Evolutionary conservation across 2,113 vertebrate species (phyloP).

Genomic region (Actenoides lindsayi): DNA sequence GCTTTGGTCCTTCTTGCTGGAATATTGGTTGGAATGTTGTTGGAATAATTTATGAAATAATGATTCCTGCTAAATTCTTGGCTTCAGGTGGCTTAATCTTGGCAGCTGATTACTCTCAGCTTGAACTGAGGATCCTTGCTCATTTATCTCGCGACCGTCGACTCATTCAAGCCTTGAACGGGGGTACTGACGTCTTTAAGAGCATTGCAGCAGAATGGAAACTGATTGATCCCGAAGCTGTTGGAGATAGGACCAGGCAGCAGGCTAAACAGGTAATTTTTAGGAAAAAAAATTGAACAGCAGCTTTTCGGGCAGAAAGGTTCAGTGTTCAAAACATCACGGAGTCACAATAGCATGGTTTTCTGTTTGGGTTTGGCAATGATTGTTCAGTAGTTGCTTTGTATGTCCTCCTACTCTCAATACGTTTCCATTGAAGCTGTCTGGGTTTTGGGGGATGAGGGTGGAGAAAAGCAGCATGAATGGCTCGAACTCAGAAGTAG

Average conservation of each 20-base stretch:
- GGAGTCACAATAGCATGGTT: background rate
- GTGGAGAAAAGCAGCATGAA: background rate
- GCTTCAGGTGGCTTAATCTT: conserved; percentile 89
- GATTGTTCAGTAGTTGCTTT: background rate
- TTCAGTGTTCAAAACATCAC: background rate
- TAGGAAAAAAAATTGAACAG: background rate
- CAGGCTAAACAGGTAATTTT: conserved; percentile 93
- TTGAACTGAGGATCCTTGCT: conserved; percentile 93
- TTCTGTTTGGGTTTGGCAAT: background rate
- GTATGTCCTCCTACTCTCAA: background rate
- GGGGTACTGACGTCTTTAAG: conserved; percentile 90
- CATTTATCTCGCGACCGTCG: conserved; percentile 87
- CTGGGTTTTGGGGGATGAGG: background rate
- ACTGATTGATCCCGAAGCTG: conserved; percentile 81
- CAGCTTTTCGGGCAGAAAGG: background rate
- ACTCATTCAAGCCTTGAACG: conserved; percentile 88
- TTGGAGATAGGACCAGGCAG: conserved; percentile 86
- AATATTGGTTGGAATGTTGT: background rate
- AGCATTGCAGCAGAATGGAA: conserved; percentile 97
- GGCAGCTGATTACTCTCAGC: conserved; percentile 95
- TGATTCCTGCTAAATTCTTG: background rate
- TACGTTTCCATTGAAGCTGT: background rate
- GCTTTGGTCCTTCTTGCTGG: background rate
- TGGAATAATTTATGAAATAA: background rate
- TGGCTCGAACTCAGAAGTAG: background rate